Percentiles rank a stretch among this genome's conserved stretches.
phyloP scores from a whole-genome alignment of 2,113 vertebrate genomes.

The Sakesphorus luctuosus region DNA sequence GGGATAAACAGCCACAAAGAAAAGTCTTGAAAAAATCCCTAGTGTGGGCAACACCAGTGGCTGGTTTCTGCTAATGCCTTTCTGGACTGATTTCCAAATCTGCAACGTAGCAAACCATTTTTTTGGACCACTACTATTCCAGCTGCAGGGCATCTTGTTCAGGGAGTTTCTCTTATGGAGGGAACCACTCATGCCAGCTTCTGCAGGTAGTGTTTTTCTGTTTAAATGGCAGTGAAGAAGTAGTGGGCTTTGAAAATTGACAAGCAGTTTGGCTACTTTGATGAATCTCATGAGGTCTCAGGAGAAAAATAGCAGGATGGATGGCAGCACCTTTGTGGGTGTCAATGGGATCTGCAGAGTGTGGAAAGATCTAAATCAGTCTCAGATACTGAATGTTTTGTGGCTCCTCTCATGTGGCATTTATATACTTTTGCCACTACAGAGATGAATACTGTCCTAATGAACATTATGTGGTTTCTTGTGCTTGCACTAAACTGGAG shows the following conservation, averaged over 20 bases:
- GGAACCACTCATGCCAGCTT: background rate
- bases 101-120: background rate
- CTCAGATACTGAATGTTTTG: background rate
- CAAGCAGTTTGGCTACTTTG: rapidly evolving
- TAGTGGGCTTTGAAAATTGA: background rate
- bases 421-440: background rate
- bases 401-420: background rate
- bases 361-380: background rate
- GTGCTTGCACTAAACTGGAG: background rate
- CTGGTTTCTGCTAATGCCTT: background rate
- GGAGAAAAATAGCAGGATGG: background rate
- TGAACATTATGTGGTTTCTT: background rate
- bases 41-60: background rate
- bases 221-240: background rate
- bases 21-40: background rate
- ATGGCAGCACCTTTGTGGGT: background rate
- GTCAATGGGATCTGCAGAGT: background rate
- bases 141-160: background rate
- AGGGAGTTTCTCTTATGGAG: background rate
- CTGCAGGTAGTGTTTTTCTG: background rate
- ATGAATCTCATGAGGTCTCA: background rate
- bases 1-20: background rate
- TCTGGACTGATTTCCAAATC: background rate
- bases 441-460: background rate
- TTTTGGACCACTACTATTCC: background rate